Evolutionary conservation across 2,888 invertebrate genomes (phyloP).

Genomic region (Zaprionus obscuricornis): DNA sequence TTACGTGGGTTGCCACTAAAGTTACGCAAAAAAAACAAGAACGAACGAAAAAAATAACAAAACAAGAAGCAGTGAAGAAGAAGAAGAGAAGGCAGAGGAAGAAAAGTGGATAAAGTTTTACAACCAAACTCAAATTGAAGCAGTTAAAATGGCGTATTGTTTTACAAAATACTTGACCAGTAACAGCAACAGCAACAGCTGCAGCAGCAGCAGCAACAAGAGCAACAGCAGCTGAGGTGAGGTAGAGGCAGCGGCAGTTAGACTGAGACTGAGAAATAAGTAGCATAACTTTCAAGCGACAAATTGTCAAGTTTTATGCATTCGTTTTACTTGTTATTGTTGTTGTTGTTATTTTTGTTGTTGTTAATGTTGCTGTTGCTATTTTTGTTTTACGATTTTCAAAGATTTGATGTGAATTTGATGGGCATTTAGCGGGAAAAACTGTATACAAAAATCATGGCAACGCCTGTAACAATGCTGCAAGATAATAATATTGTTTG

Average conservation of each 20-base stretch:
- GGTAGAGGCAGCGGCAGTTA: not conserved
- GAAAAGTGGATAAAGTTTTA: conserved; percentile 48
- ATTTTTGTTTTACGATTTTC: conserved; percentile 50
- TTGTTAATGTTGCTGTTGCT: not conserved
- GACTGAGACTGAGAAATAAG: not conserved
- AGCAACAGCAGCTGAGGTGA: conserved; percentile 3
- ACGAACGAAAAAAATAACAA: conserved; percentile 14
- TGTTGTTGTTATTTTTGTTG: not conserved
- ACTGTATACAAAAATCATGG: conserved; percentile 38
- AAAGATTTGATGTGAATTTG: conserved; percentile 50
- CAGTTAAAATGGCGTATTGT: conserved; percentile 66
- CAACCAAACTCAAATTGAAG: conserved; percentile 64
- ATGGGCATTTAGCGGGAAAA: conserved; percentile 30
- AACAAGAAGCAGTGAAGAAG: no score
- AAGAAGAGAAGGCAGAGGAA: not conserved
- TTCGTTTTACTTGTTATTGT: conserved; percentile 34
- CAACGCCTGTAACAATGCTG: not conserved
- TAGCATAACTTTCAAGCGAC: conserved; percentile 32
- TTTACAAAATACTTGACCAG: conserved; percentile 61
- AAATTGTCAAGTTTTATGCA: conserved; percentile 59
- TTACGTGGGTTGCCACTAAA: conserved; percentile 40
- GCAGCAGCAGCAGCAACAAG: no score
- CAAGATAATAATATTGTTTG: conserved; percentile 26
- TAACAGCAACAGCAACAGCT: conserved; percentile 27
- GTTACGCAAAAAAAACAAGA: conserved; percentile 28